Evolutionary conservation across 2,888 invertebrate species (phyloP), one percentile per base, ranked within the genome.

Genomic region (Leucoma salicis): DNA sequence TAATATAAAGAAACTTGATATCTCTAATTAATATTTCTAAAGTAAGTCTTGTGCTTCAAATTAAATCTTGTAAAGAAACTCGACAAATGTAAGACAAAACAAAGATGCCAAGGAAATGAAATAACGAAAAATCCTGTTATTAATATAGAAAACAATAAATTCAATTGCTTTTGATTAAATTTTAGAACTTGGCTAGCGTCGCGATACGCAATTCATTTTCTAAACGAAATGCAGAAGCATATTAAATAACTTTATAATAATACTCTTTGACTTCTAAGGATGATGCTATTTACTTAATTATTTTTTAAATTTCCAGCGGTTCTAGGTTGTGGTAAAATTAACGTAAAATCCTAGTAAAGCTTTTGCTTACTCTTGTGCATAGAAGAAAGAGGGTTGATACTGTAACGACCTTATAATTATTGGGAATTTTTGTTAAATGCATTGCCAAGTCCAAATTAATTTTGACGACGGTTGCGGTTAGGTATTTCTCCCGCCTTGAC

Each of bases 91-190:
- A 29, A 29, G 7, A 14, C 13, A 14, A 4, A 13, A 14, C n/a
- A 14, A 29, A 14, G 14, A 29, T 14, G 4, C 1, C 6, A 29
- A 13, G 14, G 14, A 29, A 13, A 29, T n/a, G 5, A 29, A 38
- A 53, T 43, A 28, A 32, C 31, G 14, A 50, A 44, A 57, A 46
- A 46, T 24, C 13, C 31, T 31, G 25, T 53, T 50, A 54, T 48
- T 48, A 60, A 48, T 42, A 31, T 16, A 38, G 39, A 56, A 53
- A 51, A 61, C 46, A 62, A 56, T 56, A 42, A 52, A 48, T 41
- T 42, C 39, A 56, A 62, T 56, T 54, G 42, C 44, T 52, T 29
- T 46, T 48, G 47, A 62, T 60, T 61, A 55, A 52, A 55, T 57
- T 57, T 48, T 46, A 39, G 33, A 57, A 58, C 42, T 53, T 44